Conservation (phyloP, 2,113 vertebrate genomes). For the Phylloscopus whistleri region DNA sequence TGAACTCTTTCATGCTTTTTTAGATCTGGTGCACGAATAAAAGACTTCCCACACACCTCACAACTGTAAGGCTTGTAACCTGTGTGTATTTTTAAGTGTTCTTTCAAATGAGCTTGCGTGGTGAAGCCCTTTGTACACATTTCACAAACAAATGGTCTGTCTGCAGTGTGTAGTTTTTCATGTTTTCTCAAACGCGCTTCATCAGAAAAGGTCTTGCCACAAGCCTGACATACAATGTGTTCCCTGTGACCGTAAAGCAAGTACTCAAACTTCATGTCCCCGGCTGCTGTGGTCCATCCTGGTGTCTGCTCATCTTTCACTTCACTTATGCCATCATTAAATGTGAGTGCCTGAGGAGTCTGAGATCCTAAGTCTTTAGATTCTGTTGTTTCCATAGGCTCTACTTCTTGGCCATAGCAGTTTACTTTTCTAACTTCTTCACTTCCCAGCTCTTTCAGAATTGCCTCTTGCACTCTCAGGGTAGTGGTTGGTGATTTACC, state of each 20-base stretch:
- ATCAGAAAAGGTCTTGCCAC: conserved; percentile 89
- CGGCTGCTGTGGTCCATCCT: conserved; percentile 84
- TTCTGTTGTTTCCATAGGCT: conserved; percentile 86
- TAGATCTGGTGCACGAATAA: conserved; percentile 93
- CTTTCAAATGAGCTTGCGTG: conserved; percentile 95
- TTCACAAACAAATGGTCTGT: conserved; percentile 94
- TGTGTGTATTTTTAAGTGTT: conserved; percentile 97
- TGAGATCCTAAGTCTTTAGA: conserved; percentile 86
- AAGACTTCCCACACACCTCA: conserved; percentile 95
- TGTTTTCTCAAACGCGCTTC: conserved; percentile 92
- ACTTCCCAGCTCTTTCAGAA: conserved; percentile 92
- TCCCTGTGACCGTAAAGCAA: conserved; percentile 94
- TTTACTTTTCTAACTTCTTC: conserved; percentile 96
- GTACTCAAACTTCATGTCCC: conserved; percentile 98
- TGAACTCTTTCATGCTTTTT: conserved; percentile 97
- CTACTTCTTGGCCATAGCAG: conserved; percentile 97
- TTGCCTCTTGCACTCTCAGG: conserved; percentile 93
- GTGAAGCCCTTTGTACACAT: conserved; percentile 99
- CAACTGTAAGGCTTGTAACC: conserved; percentile 98
- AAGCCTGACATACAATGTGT: conserved; percentile 89
- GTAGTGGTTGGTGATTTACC: conserved; percentile 84
- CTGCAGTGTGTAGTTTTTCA: conserved; percentile 93
- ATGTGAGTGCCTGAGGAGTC: conserved; percentile 87
- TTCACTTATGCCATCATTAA: conserved; percentile 91
- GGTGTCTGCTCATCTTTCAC: conserved; percentile 87